A percentile compares a stretch with the other conserved stretches of the same genome.
Conservation (phyloP, 2,113 vertebrate genomes). For the Hippopotamus amphibius region DNA sequence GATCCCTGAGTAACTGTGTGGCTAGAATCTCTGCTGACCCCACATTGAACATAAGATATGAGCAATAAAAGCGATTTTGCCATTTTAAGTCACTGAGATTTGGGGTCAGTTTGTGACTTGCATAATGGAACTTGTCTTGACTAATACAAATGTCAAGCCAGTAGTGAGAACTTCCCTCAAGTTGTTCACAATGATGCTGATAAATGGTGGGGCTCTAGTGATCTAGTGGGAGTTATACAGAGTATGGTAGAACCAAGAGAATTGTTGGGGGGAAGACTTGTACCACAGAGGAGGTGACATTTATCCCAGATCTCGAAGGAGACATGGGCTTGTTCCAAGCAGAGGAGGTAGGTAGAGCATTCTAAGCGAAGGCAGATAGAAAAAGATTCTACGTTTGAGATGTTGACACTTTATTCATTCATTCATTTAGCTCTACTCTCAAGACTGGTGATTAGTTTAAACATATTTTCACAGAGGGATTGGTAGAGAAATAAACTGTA, state of each 20-base stretch:
- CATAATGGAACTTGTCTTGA: neutral
- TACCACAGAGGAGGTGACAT: neutral
- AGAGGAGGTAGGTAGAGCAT: neutral
- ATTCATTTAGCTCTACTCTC: neutral
- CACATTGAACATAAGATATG: neutral
- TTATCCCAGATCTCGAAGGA: neutral
- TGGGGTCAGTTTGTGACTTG: neutral
- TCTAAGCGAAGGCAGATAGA: neutral
- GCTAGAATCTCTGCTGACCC: neutral
- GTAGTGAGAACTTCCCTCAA: neutral
- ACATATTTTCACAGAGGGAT: neutral
- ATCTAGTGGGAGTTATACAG: too few relatives aligned
- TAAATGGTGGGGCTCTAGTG: neutral
- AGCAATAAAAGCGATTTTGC: slow-evolving; percentile 1
- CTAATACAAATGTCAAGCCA: neutral
- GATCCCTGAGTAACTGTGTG: neutral
- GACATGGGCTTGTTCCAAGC: neutral
- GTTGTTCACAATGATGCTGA: neutral
- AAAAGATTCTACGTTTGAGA: neutral
- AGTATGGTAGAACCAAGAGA: neutral
- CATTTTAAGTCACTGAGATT: neutral
- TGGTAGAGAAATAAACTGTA: neutral
- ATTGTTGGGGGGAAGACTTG: neutral
- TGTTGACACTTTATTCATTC: neutral
- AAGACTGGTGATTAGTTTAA: neutral